Evolutionary conservation across 2,888 invertebrate species (phyloP).

Genomic region (Meiosimyza platycephala): DNA sequence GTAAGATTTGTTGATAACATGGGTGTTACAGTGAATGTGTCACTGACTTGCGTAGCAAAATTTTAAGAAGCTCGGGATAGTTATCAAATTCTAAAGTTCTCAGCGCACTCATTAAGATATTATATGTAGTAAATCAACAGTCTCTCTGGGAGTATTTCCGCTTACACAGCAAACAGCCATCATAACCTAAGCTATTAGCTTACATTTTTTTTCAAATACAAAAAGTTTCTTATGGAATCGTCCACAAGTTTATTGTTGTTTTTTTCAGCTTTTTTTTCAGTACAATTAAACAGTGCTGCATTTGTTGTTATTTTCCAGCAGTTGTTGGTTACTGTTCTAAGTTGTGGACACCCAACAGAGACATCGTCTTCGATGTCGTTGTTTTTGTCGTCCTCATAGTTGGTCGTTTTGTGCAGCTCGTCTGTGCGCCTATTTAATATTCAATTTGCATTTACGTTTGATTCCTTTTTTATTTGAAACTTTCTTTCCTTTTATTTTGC

Average conservation of each 20-base stretch:
- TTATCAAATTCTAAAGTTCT: too few species aligned
- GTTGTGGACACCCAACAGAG: conserved; percentile 31
- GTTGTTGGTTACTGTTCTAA: conserved; percentile 18
- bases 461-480: conserved; percentile 11
- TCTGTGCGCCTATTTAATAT: conserved; percentile 27
- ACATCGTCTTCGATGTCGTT: conserved; percentile 11
- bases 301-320: conserved; percentile 12
- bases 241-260: too few species aligned
- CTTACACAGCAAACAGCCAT: too few species aligned
- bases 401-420: neutral
- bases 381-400: neutral
- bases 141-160: too few species aligned
- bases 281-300: conserved; percentile 25
- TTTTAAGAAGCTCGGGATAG: too few species aligned
- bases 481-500: neutral
- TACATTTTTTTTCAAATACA: too few species aligned
- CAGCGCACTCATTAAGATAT: too few species aligned
- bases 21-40: too few species aligned
- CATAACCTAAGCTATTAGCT: too few species aligned
- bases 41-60: too few species aligned
- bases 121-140: too few species aligned
- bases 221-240: neutral
- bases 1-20: too few species aligned
- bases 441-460: conserved; percentile 32
- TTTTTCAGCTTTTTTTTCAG: neutral